Evolutionary conservation across 2,797 vertebrate genomes (phyloP), one percentile per base, ranked within the genome.

Genomic region (Numenius phaeopus): DNA sequence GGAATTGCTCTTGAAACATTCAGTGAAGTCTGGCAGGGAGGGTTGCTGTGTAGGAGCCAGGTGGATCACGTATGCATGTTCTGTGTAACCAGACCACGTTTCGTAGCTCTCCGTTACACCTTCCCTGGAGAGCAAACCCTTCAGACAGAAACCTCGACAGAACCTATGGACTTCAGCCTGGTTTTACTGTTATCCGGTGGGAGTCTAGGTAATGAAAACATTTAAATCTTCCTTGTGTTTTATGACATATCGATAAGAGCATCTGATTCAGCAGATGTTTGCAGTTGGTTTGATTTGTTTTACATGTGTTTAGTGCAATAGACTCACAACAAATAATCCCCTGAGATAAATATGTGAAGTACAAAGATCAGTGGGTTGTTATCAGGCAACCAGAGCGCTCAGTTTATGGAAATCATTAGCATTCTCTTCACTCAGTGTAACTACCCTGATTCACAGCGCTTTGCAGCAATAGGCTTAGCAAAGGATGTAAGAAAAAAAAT

Each of bases 191-290:
- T 92, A 46, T 46, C 42, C 40, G 50, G 26, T 0, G 0, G 49
- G 52, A 96, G 57, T 26, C 37, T 15, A 55, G 50, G 47, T 66
- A 87, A 85, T 39, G 29, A 81, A 89, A 95, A 37, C 26, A 65
- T 79, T 87, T 72, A 81, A 88, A 70, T 70, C 47, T 90, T 94
- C 62, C 14, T 19, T 21, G 47, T 87, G 42, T 67, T 94, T 91
- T 86, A 90, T 70, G 44, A 58, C 61, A 55, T 76, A 89, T 81
- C 1, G 0, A 42, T 90, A 49, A 14, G 37, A 90, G 47, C 49
- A 42, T 20, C 81, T 52, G 90, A 90, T 92, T 88, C 50, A 88
- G 89, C 82, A 87, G 83, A 64, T 70, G 62, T 83, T 78, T 96
- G 76, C 67, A 57, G 69, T 47, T 86, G 66, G 24, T 83, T 89